Conservation (phyloP, 2,888 invertebrate genomes). For the Cryptocephalus primarius region DNA sequence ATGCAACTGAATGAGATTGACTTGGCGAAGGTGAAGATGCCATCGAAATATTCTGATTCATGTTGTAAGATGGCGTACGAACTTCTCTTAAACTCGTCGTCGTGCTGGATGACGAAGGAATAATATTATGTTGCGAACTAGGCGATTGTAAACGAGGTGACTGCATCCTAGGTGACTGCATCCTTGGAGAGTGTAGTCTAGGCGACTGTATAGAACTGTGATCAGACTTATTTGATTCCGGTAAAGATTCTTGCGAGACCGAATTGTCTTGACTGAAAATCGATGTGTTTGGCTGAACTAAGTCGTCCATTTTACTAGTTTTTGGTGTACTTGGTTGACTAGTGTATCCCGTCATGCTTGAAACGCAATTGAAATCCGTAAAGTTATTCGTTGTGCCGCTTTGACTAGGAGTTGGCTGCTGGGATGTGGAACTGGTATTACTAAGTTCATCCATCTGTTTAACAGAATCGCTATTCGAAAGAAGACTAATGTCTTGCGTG, state of each 20-base stretch:
- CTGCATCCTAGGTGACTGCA: conserved; percentile 9
- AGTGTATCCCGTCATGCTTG: conserved; percentile 35
- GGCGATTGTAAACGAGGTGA: conserved; percentile 14
- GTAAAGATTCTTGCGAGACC: conserved; percentile 28
- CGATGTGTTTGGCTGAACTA: conserved; percentile 24
- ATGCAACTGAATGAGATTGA: conserved; percentile 13
- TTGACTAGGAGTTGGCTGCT: conserved; percentile 39
- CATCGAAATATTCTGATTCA: conserved; percentile 8
- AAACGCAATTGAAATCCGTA: conserved; percentile 35
- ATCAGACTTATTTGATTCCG: conserved; percentile 25
- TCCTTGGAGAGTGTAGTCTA: conserved; percentile 16
- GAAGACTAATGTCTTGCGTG: conserved; percentile 32
- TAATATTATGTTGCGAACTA: conserved; percentile 3
- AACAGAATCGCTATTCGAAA: conserved; percentile 28
- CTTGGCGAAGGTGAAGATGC: conserved; percentile 10
- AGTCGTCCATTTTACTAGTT: conserved; percentile 36
- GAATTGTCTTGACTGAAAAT: conserved; percentile 30
- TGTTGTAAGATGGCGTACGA: conserved; percentile 6
- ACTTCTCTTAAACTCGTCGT: conserved; percentile 10
- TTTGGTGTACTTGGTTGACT: conserved; percentile 25
- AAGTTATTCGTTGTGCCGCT: conserved; percentile 29
- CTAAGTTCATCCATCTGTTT: conserved; percentile 30
- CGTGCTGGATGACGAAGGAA: conserved; percentile 8
- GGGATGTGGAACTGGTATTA: conserved; percentile 29
- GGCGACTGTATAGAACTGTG: conserved; percentile 17